Evolutionary conservation across 2,797 vertebrate species (phyloP).

Genomic region (Allobates femoralis): DNA sequence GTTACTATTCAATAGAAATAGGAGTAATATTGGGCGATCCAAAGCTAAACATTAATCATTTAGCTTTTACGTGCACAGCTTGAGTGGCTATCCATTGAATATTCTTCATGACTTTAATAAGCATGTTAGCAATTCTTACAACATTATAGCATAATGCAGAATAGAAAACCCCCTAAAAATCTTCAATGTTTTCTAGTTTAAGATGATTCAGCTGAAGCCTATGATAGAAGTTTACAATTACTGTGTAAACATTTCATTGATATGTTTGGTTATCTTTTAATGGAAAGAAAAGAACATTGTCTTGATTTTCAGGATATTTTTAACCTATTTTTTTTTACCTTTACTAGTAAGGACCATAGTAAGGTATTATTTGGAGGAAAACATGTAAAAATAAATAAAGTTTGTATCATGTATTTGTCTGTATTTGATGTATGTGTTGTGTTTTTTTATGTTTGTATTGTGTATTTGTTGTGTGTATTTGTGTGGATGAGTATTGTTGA

Average conservation of each 20-base stretch:
- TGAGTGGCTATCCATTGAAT: slow-evolving; percentile 52
- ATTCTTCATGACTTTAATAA: slow-evolving; percentile 45
- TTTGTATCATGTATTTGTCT: no score
- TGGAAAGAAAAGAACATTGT: not conserved
- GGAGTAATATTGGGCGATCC: slow-evolving; percentile 63
- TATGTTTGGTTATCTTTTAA: not conserved
- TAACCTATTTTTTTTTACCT: not conserved
- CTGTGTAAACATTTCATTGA: not conserved
- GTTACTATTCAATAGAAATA: slow-evolving; percentile 65
- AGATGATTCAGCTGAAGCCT: slow-evolving; percentile 16
- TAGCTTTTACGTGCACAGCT: slow-evolving; percentile 52
- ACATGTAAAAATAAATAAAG: no score
- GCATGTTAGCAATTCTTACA: slow-evolving; percentile 20
- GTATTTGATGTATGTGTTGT: no score
- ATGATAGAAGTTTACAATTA: not conserved
- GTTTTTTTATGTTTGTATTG: no score
- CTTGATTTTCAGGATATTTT: not conserved
- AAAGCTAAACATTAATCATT: slow-evolving; percentile 66
- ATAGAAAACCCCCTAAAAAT: not conserved
- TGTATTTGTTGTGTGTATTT: no score
- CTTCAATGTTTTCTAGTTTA: slow-evolving; percentile 7
- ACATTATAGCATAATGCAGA: not conserved
- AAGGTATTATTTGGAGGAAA: no score
- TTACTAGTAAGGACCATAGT: no score
- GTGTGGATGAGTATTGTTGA: no score